Base-by-base conservation (phyloP, 2,888 invertebrate genomes). In the Aphidius colemani region DNA sequence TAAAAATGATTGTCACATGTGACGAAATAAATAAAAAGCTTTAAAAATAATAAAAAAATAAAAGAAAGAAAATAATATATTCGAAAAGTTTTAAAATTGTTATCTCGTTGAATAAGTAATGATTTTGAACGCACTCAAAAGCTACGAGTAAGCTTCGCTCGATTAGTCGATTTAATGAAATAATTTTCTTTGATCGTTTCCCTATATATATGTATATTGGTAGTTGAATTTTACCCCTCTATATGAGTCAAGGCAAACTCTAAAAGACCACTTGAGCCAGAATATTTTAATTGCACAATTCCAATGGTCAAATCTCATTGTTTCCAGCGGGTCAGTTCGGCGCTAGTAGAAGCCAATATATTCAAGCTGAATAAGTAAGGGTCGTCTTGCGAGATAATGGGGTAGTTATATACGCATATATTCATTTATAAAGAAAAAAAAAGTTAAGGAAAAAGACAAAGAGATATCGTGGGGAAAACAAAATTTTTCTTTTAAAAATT, bases 121-220 rank as follows among this genome's bases (percentile, higher is more conserved):
- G 30, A 30, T 30, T 30, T 30, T 30, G 30, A 30, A 30, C 30
- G 3, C 30, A 5, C 48, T 60, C 43, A 30, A 4, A 48, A 44
- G 53, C 41, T 53, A 59, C 56, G 56, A 67, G 67, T 69, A 68
- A 66, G 71, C 69, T 67, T 72, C 72, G 77, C 74, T 76, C 75
- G 80, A 80, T 80, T 78, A 78, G 75, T 74, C 77, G 74, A 70
- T 76, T 78, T 79, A 80, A 79, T 80, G 80, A 80, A 80, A 80
- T 78, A 71, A 79, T 79, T 63, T 75, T 73, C 80, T 80, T 80
- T 80, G 80, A 80, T 79, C 79, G 76, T 71, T 53, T 57, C 69
- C 72, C 70, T 70, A 69, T 67, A 58, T 66, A 13, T 30, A 61
- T 18, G 13, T 18, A 45, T 44, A 40, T 40, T 46, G 41, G 40